Percentiles rank a stretch among this genome's conserved stretches.
phyloP scores from a whole-genome alignment of 2,113 vertebrate genomes.

The Lucifuga dentata region DNA sequence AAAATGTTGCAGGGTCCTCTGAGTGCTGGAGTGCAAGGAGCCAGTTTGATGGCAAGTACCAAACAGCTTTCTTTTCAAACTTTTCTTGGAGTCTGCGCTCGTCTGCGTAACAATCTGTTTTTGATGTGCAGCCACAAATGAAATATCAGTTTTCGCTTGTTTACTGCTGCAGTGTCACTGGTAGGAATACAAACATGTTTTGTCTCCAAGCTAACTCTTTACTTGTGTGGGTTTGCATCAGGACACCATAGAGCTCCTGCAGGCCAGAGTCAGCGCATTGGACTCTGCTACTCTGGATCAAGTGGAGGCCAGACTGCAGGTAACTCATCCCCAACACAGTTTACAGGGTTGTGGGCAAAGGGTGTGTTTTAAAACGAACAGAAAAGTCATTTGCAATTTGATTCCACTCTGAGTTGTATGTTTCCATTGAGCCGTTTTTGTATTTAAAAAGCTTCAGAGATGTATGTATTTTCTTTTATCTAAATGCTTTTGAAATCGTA shows the following conservation, averaged over 20 bases:
- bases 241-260: conserved; percentile 92
- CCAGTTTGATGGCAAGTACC: conserved; percentile 88
- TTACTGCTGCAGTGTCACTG: conserved; percentile 25
- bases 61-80: not conserved
- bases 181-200: conserved; percentile 17
- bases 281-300: conserved; percentile 92
- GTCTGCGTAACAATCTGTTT: conserved; percentile 24
- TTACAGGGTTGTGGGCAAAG: not conserved
- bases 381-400: too few relatives aligned
- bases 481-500: not conserved
- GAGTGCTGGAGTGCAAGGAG: conserved; percentile 88
- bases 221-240: conserved; percentile 58
- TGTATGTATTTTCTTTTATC: too few relatives aligned
- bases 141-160: conserved; percentile 48
- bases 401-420: too few relatives aligned
- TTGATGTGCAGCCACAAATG: conserved; percentile 49
- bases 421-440: too few relatives aligned
- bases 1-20: conserved; percentile 87
- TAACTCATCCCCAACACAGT: conserved; percentile 51
- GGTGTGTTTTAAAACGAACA: too few relatives aligned
- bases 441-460: too few relatives aligned
- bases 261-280: conserved; percentile 91
- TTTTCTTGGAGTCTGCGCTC: conserved; percentile 22
- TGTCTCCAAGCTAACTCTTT: not conserved
- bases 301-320: conserved; percentile 94